Conservation (phyloP, 2,113 vertebrate species). For the Brevimyrus niger region DNA sequence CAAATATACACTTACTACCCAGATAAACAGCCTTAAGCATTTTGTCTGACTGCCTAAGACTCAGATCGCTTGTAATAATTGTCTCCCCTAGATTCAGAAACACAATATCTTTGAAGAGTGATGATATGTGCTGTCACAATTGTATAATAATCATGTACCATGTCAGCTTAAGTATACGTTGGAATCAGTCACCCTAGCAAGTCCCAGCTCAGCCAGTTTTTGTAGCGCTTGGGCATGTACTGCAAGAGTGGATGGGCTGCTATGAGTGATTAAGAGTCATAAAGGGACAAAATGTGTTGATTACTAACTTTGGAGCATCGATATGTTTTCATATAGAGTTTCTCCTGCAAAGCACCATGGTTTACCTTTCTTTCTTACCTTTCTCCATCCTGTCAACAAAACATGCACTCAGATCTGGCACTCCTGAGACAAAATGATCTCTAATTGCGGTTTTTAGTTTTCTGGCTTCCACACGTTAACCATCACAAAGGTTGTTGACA, state of each 20-base stretch:
- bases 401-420: neutral
- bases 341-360: neutral
- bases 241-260: neutral
- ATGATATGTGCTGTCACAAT: neutral
- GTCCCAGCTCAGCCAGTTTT: neutral
- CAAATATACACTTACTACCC: neutral
- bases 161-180: neutral
- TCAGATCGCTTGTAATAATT: neutral
- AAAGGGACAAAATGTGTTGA: neutral
- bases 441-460: neutral
- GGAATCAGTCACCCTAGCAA: neutral
- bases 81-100: neutral
- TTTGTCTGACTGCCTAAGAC: neutral
- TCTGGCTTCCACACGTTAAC: neutral
- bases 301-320: neutral
- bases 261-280: neutral
- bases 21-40: neutral
- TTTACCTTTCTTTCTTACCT: neutral
- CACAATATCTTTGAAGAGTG: neutral
- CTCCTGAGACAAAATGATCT: neutral
- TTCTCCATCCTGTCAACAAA: neutral
- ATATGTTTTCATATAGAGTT: neutral
- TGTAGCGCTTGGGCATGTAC: neutral
- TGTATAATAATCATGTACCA: neutral
- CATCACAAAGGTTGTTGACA: constrained; percentile 62